A percentile compares a stretch with the other conserved stretches of the same genome.
Conservation (phyloP, 1,140 invertebrate genomes). For the Drusus annulatus region DNA sequence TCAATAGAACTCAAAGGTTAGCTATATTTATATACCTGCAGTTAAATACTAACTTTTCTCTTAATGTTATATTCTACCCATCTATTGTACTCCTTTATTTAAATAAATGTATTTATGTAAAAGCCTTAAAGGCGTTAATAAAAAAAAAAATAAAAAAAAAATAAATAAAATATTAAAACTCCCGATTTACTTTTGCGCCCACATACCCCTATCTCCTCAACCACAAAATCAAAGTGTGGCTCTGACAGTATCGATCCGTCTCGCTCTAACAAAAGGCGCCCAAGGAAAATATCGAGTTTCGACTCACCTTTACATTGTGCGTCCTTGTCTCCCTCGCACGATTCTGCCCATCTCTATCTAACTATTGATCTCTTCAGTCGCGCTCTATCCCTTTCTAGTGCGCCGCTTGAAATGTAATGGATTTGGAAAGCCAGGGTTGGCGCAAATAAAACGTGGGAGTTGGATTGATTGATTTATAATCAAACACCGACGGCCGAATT, state of each 20-base stretch:
- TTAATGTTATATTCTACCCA: no score
- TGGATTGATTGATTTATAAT: no score
- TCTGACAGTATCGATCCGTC: background rate
- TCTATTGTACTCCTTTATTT: no score
- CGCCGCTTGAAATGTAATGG: constrained; percentile 20
- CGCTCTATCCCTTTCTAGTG: constrained; percentile 11
- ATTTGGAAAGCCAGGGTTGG: constrained; percentile 14
- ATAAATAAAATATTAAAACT: no score
- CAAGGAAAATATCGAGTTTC: background rate
- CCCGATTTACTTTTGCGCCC: background rate
- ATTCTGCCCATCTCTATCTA: constrained; percentile 19
- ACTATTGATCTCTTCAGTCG: constrained; percentile 35
- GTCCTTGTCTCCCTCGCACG: background rate
- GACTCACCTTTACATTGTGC: background rate
- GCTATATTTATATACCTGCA: no score
- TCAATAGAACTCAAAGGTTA: no score
- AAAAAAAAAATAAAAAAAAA: no score
- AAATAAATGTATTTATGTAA: no score
- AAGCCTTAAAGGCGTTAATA: no score
- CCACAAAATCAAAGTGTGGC: constrained; percentile 16
- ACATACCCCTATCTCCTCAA: background rate
- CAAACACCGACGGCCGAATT: no score
- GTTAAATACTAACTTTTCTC: no score
- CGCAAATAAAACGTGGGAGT: background rate
- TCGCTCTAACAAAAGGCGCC: background rate